Evolutionary conservation across 2,797 vertebrate species (phyloP).

Genomic region (Sylvilagus floridanus): DNA sequence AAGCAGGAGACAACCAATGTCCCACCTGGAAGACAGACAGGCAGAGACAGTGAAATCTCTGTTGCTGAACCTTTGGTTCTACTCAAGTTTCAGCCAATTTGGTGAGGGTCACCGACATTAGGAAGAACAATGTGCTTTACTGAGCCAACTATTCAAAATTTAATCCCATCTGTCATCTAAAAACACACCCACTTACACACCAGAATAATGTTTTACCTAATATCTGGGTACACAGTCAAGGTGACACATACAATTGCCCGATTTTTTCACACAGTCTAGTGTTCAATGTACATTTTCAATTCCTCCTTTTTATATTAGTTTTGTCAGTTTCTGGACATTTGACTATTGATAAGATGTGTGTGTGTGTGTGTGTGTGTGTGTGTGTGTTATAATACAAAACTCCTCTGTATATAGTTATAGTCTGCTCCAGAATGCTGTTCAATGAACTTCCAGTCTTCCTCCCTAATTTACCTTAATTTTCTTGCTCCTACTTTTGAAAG

Average conservation of each 20-base stretch:
- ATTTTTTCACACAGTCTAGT: background rate
- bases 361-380: background rate
- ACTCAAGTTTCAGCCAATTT: background rate
- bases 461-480: background rate
- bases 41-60: background rate
- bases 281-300: constrained; percentile 55
- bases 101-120: background rate
- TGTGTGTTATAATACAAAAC: background rate
- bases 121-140: constrained; percentile 1
- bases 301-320: background rate
- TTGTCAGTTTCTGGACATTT: constrained; percentile 28
- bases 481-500: background rate
- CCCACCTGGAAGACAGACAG: background rate
- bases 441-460: background rate
- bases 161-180: background rate
- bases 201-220: constrained; percentile 16
- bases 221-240: background rate
- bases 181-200: constrained; percentile 13
- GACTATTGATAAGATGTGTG: background rate
- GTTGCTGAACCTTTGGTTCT: background rate
- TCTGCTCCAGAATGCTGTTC: background rate
- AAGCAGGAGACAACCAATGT: background rate
- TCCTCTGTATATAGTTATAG: background rate
- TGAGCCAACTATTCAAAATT: background rate
- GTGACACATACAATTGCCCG: constrained; percentile 26